Evolutionary conservation across 2,888 invertebrate genomes (phyloP).

Genomic region (Cylindroiulus punctatus): DNA sequence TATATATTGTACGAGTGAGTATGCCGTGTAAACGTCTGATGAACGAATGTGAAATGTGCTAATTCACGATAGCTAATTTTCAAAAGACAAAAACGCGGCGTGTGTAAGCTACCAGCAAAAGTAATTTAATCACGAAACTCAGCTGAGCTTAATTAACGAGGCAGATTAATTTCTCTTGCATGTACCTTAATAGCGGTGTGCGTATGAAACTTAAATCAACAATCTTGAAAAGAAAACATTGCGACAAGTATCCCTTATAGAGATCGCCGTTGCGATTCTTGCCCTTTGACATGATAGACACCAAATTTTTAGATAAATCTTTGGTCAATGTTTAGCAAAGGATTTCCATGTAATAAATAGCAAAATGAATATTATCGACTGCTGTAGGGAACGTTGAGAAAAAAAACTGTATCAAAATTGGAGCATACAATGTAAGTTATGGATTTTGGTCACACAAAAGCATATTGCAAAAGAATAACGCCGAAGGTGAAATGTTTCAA

Average conservation of each 20-base stretch:
- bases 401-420: no score
- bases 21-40: neutral
- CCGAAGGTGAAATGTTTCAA: no score
- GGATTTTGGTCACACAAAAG: no score
- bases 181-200: neutral
- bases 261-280: neutral
- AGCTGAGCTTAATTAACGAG: neutral
- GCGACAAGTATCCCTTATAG: neutral
- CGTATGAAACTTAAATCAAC: neutral
- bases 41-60: neutral
- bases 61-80: slow-evolving; percentile 37
- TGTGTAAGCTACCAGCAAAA: neutral
- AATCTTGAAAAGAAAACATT: neutral
- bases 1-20: neutral
- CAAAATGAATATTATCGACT: no score
- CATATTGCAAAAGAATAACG: no score
- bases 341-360: no score
- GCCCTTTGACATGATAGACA: neutral
- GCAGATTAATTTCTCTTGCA: neutral
- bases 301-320: no score
- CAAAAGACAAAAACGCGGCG: neutral
- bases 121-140: neutral
- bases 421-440: no score
- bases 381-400: no score
- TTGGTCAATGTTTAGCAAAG: no score